These are phyloP conservation scores for Cotesia vestalis DNA, from an alignment of 1,140 invertebrate genomes.

Conservation along the genomic window DNA sequence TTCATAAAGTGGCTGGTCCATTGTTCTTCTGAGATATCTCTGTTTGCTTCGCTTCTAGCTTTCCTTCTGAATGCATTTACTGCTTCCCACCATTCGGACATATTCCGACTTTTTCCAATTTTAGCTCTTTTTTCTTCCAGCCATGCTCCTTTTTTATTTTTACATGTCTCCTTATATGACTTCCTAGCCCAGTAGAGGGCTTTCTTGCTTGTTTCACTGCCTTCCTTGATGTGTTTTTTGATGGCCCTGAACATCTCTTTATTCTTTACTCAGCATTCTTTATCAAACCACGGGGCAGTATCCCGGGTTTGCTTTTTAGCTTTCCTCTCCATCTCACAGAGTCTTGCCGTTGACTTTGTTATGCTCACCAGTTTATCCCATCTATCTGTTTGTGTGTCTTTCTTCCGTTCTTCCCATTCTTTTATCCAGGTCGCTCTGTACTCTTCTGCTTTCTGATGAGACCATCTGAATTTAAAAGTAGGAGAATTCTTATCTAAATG, in stretches of 20 bases:
- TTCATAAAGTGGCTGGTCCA: not conserved
- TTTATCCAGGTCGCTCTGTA: not conserved
- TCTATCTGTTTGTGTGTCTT: not conserved
- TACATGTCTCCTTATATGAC: no score
- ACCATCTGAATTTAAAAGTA: not conserved
- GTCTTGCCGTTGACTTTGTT: conserved; percentile 11
- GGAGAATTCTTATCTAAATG: no score
- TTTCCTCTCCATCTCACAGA: conserved; percentile 15
- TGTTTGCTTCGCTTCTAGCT: not conserved
- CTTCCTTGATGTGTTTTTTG: conserved; percentile 15
- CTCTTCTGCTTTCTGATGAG: not conserved
- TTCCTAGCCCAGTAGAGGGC: no score
- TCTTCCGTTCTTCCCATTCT: not conserved
- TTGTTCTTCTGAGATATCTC: not conserved
- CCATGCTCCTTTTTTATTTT: no score
- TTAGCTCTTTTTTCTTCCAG: no score
- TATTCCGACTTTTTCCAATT: not conserved
- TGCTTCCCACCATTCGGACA: not conserved
- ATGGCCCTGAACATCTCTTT: not conserved
- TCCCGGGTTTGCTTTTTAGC: not conserved
- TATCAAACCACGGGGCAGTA: conserved; percentile 17
- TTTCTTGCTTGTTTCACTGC: conserved; percentile 22
- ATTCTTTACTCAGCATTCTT: conserved; percentile 22
- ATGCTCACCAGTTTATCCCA: conserved; percentile 11
- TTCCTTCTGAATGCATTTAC: not conserved